phyloP scores from a whole-genome alignment of 2,888 invertebrate genomes.

The Ceriagrion tenellum region DNA sequence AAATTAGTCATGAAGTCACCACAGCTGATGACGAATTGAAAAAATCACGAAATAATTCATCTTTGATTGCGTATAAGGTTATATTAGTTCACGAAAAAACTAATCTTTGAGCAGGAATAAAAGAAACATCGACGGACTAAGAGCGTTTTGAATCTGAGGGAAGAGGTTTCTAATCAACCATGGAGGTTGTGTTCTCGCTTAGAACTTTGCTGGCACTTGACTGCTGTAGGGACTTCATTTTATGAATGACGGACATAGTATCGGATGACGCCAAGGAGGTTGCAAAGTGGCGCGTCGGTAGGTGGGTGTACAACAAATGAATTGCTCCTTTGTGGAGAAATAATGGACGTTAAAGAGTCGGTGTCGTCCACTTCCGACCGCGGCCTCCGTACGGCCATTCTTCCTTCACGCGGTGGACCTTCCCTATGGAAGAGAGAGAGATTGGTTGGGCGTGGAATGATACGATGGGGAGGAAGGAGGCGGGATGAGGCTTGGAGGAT shows the following conservation, averaged over 20 bases:
- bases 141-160: background rate
- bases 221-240: background rate
- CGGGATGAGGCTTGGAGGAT: background rate
- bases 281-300: background rate
- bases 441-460: background rate
- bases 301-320: background rate
- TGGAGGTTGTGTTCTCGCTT: too few relatives aligned
- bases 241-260: background rate
- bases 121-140: too few relatives aligned
- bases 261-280: background rate
- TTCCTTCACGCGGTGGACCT: too few relatives aligned
- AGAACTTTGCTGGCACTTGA: too few relatives aligned
- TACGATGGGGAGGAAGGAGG: background rate
- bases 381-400: background rate
- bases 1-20: too few relatives aligned
- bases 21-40: too few relatives aligned
- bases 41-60: background rate
- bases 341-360: background rate
- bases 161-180: too few relatives aligned
- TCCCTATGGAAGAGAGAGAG: background rate
- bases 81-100: too few relatives aligned
- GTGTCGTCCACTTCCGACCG: background rate
- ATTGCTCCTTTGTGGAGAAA: background rate
- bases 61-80: too few relatives aligned
- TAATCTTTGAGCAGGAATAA: too few relatives aligned